These are phyloP conservation scores for Lagopus leucura DNA, from an alignment of 2,113 vertebrate genomes.

Conservation along the genomic window DNA sequence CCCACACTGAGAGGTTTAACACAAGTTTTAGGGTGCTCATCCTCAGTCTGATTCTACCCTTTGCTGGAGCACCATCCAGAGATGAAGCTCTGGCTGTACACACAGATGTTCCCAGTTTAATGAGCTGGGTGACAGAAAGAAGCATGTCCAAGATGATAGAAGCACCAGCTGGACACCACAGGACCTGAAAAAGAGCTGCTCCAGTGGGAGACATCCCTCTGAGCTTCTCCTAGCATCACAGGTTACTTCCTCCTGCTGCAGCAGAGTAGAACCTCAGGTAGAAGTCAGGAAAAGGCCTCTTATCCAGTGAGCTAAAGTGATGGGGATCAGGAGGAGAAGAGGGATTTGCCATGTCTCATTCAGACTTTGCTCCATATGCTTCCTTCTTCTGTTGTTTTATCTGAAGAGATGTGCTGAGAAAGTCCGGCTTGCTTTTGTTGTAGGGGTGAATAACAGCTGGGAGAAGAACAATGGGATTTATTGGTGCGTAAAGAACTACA, in stretches of 20 bases:
- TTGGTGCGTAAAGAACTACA: conserved; percentile 66
- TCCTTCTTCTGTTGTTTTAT: not conserved
- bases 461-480: conserved; percentile 57
- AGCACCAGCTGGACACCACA: too few relatives aligned
- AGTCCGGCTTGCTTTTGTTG: not conserved
- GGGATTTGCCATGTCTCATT: not conserved
- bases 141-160: not conserved
- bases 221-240: not conserved
- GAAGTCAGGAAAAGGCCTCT: not conserved
- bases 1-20: rapidly evolving
- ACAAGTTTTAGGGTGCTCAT: not conserved
- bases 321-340: not conserved
- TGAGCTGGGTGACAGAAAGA: not conserved
- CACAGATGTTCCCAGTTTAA: not conserved
- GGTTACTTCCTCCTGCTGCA: not conserved
- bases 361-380: not conserved
- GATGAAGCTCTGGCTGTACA: not conserved
- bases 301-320: not conserved
- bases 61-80: rapidly evolving
- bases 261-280: not conserved
- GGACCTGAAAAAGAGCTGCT: rapidly evolving
- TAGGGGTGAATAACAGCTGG: conserved; percentile 64
- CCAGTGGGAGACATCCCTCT: not conserved
- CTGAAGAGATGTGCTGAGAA: conserved; percentile 39
- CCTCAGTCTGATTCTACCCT: not conserved